phyloP scores from a whole-genome alignment of 2,797 vertebrate genomes.

The Sebastes alutus region DNA sequence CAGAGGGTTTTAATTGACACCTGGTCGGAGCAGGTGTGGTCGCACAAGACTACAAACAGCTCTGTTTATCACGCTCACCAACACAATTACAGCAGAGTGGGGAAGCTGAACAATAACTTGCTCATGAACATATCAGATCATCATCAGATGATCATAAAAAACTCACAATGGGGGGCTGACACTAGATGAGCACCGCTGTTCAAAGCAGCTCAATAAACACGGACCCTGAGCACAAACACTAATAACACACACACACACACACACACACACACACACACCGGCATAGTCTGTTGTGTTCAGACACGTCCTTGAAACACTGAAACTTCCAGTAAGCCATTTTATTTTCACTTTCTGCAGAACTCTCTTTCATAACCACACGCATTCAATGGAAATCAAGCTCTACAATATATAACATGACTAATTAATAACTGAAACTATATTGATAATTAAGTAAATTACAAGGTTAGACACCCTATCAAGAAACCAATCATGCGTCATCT shows the following conservation, averaged over 20 bases:
- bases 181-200: neutral
- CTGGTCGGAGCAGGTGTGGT: slow-evolving; percentile 1
- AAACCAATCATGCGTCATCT: neutral
- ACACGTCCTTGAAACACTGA: slow-evolving; percentile 54
- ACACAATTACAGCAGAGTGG: neutral
- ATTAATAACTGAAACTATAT: neutral
- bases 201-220: neutral
- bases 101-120: neutral
- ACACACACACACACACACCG: neutral
- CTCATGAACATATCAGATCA: neutral
- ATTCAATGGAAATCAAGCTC: neutral
- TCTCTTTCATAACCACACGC: slow-evolving; percentile 4
- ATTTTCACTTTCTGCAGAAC: neutral
- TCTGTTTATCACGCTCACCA: neutral
- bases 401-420: neutral
- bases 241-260: neutral
- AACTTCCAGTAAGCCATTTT: slow-evolving; percentile 42
- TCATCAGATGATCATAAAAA: neutral
- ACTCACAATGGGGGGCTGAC: neutral
- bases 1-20: neutral
- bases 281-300: slow-evolving; percentile 56
- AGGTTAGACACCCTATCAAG: neutral
- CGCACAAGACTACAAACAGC: neutral
- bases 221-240: neutral
- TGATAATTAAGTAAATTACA: neutral